Evolutionary conservation across 1,140 invertebrate genomes (phyloP), one percentile per base, ranked within the genome.

Genomic region (Lamellibrachia luymesi): DNA sequence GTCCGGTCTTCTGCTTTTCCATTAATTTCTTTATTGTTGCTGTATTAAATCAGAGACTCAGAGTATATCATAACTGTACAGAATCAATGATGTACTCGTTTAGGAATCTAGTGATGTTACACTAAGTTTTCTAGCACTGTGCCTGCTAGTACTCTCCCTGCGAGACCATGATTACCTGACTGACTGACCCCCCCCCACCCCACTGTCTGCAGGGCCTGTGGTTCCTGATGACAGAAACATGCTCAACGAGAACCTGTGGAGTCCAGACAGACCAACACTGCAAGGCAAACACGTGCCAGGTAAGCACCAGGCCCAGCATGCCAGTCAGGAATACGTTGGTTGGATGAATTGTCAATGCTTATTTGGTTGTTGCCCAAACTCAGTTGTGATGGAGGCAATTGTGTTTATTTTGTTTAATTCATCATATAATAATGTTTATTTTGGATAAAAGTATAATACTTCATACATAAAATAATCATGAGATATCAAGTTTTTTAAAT

Each of bases 231-330:
- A 94, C 38, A 7, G 93, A 89, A 94, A 94, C 91, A 51, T 93
- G 90, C 93, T 94, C 50, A 94, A 94, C 52, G 93, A 93, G 56
- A 93, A 93, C 51, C 91, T 94, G 10, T 93, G 90, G 92, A 90
- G 90, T 50, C 90, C 89, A 27, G 38, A 90, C 51, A 22, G 91
- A 91, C 91, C 93, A 17, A 91, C 50, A 51, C 22, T 93, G 22
- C 64, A 51, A 51, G 90, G 93, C 22, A 92, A 64, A 92, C 50
- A 92, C n/a, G 13, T 51, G 5, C 91, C 50, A 92, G 51, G 91
- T 49, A 5, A 91, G 17, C 2, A 10, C 2, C 25, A n/a, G 91
- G 17, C 64, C 64, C 64, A 80, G 6, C 13, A 80, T 80, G 25
- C 64, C 13, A 80, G 6, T 4, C 13, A 17, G 2, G 64, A 22